Conservation (phyloP, 1,140 invertebrate species). For the Euura lappo region DNA sequence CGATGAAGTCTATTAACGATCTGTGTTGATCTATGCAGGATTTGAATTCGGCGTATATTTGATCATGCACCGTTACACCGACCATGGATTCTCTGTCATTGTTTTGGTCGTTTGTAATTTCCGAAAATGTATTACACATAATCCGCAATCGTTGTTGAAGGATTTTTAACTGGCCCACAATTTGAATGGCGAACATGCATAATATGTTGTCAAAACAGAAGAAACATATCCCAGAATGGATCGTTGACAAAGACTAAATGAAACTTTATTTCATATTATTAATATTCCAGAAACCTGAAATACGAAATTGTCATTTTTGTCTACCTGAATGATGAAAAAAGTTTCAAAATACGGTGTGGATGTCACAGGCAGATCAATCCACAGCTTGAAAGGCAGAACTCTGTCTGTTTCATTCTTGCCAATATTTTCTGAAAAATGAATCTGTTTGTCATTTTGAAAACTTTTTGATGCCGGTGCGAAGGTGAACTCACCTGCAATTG, state of each 20-base stretch:
- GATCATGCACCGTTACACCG: too few species aligned
- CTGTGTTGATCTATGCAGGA: constrained; percentile 26
- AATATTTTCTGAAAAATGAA: constrained; percentile 25
- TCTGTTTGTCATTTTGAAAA: neutral
- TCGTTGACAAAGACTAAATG: constrained; percentile 15
- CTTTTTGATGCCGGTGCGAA: neutral
- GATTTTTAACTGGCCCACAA: constrained; percentile 28
- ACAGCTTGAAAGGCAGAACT: constrained; percentile 27
- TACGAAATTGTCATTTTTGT: neutral
- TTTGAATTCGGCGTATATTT: constrained; percentile 11
- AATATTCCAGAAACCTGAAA: neutral
- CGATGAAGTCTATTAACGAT: constrained; percentile 23
- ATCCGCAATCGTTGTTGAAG: constrained; percentile 27
- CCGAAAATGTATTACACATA: neutral
- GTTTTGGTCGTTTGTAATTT: too few species aligned
- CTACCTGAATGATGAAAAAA: constrained; percentile 30
- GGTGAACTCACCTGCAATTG: constrained; percentile 25
- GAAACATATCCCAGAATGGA: constrained; percentile 18
- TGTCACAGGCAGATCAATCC: constrained; percentile 21
- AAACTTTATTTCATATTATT: neutral
- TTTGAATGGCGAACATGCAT: constrained; percentile 25
- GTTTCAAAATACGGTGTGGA: constrained; percentile 31
- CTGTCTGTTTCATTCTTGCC: constrained; percentile 29
- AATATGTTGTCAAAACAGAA: constrained; percentile 28
- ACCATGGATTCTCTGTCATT: too few species aligned